Evolutionary conservation across 1,140 invertebrate genomes (phyloP).

Genomic region (Cheumatopsyche charites): DNA sequence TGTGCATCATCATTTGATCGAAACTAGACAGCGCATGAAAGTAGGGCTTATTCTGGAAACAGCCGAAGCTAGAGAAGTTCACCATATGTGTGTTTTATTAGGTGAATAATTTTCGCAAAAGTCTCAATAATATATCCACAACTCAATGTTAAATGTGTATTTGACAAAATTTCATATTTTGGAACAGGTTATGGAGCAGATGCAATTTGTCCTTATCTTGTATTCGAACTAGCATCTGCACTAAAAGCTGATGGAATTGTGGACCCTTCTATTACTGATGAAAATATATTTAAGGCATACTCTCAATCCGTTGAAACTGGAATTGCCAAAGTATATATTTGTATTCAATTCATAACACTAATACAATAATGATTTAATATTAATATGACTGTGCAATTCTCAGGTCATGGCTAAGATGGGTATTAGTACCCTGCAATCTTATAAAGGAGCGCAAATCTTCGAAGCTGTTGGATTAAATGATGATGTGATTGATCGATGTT

Average conservation of each 20-base stretch:
- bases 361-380: not conserved
- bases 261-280: conserved; percentile 76
- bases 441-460: conserved; percentile 99
- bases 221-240: conserved; percentile 88
- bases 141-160: too few relatives aligned
- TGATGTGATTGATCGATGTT: conserved; percentile 95
- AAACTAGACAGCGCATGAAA: conserved; percentile 94
- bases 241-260: conserved; percentile 84
- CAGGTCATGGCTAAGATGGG: conserved; percentile 99
- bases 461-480: conserved; percentile 94
- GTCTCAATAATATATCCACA: not conserved
- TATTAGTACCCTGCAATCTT: conserved; percentile 98
- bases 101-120: conserved; percentile 62
- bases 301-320: conserved; percentile 76
- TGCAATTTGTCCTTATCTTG: conserved; percentile 96
- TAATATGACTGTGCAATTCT: conserved; percentile 1
- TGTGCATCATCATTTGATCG: conserved; percentile 95
- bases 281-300: conserved; percentile 81
- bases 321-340: conserved; percentile 68
- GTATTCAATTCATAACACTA: not conserved
- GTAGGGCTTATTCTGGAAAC: conserved; percentile 93
- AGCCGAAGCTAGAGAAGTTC: conserved; percentile 93
- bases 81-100: conserved; percentile 94
- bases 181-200: conserved; percentile 93
- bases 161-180: not conserved